Evolutionary conservation across 2,113 vertebrate genomes (phyloP), one percentile per base, ranked within the genome.

Genomic region (Cynocephalus volans): DNA sequence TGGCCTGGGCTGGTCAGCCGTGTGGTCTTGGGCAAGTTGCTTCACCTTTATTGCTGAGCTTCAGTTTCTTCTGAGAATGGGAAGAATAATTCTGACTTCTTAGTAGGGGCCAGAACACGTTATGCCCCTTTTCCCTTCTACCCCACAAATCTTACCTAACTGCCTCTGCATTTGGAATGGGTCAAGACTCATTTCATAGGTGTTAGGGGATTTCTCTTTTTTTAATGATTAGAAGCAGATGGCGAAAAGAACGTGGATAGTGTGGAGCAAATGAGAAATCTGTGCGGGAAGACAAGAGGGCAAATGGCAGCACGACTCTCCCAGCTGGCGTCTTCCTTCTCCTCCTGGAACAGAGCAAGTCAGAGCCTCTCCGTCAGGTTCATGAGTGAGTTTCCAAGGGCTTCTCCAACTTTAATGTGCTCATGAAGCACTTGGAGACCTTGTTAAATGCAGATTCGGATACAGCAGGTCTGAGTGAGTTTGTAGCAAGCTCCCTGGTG

Each of bases 211-310:
- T 75, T 28, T 8, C 31, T 79, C 54, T 60, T 65, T 72, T 64
- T 45, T 18, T 58, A 79, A 21, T 45, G 41, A 79, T 84, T 79
- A 73, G 70, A 91, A 93, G 64, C 70, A 95, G 95, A 79, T 80
- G 76, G 21, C 14, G 70, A 73, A 58, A 69, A 87, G 73, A 65
- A 96, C 87, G 76, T 84, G 36, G 56, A 48, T 88, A 67, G 33
- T 21, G 8, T 54, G n/a, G 77, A 58, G 50, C 52, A 65, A 69
- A 90, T 19, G 64, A 69, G 67, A 87, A 87, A 67, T 96, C 82
- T 48, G 15, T 5, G 5, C 88, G 77, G 65, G 65, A 80, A 50
- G 65, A 90, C 52, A 88, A 33, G 26, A 67, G 69, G 62, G 52
- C 28, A 24, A 19, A 28, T 36, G 54, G 75, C n/a, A 33, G 21